Base-by-base conservation (phyloP, 2,797 vertebrate species). In the Phrynocephalus guinanensis region DNA sequence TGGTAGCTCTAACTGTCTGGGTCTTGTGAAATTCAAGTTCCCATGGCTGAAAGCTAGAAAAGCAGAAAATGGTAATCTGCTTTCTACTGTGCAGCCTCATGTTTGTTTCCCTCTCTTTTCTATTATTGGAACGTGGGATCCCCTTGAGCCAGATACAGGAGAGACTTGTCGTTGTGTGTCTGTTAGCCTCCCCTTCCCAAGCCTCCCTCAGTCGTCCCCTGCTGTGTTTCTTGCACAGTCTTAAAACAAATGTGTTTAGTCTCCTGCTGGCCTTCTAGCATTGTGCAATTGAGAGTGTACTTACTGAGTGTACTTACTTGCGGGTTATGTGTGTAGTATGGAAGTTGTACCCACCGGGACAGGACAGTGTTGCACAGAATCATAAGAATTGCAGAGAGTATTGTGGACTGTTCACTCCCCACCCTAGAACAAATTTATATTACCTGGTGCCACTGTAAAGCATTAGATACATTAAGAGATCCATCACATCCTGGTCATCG, bases 21-120 rank as follows among this genome's bases (percentile, higher is more conserved):
- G 88, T 79, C 78, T 81, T 33, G 82, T 63, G 82, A 84, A 88
- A 73, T 66, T 13, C 2, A 73, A 38, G 13, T 63, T 63, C 79
- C 26, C 67, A 60, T 52, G 71, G 66, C 50, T 79, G 76, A 76
- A 84, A 52, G 44, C 33, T 72, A 79, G 68, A 79, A 83, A 83
- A 63, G 82, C 52, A 26, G 66, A 84, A 48, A 33, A 11, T 2
- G 26, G 30, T 6, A 0, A 1, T 9, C 30, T 22, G 72, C 24
- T n/a, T 44, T 44, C 24, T 30, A n/a, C 22, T 56, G 18, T 44
- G 68, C 67, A 80, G 85, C 70, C 78, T 86, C 68, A 30, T 33
- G 0, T 3, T 73, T 60, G 78, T 56, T 28, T 20, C 3, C 3
- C 2, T 56, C 16, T 86, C 66, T 79, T n/a, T 83, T n/a, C 84